Conservation (phyloP, 2,888 invertebrate genomes). For the Limenitis camilla region DNA sequence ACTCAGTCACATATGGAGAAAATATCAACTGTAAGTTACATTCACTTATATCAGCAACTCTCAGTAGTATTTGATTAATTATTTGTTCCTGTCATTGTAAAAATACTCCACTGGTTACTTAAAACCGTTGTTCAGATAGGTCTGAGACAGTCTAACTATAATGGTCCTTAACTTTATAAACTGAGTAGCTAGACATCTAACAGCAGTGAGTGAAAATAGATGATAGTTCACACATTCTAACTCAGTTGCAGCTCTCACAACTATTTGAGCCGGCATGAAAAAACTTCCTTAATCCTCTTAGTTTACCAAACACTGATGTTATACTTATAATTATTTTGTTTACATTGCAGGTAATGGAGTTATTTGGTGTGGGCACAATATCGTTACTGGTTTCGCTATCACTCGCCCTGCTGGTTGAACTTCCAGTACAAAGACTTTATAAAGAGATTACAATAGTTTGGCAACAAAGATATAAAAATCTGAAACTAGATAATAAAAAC, state of each 20-base stretch:
- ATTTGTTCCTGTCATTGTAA: too few species aligned
- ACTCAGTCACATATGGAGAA: constrained; percentile 45
- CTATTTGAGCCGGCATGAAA: neutral
- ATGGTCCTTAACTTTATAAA: too few species aligned
- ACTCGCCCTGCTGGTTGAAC: constrained; percentile 56
- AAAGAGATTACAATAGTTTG: constrained; percentile 33
- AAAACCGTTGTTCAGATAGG: too few species aligned
- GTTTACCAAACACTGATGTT: neutral
- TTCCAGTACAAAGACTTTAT: constrained; percentile 51
- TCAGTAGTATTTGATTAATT: too few species aligned
- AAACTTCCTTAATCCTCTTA: neutral
- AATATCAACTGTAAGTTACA: constrained; percentile 36
- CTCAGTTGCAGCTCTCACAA: too few species aligned
- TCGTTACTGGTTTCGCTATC: constrained; percentile 55
- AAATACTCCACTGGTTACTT: too few species aligned
- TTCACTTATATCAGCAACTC: too few species aligned
- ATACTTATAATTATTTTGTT: neutral
- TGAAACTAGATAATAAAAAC: neutral
- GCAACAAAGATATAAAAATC: too few species aligned
- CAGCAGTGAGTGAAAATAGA: too few species aligned
- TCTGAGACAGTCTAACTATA: too few species aligned
- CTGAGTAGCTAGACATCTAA: too few species aligned
- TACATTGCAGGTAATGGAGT: constrained; percentile 44
- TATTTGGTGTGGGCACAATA: constrained; percentile 54
- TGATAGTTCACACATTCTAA: too few species aligned